A percentile compares a stretch with the other conserved stretches of the same genome.
phyloP scores from a whole-genome alignment of 2,113 vertebrate genomes.

The Apodemus speciosus region DNA sequence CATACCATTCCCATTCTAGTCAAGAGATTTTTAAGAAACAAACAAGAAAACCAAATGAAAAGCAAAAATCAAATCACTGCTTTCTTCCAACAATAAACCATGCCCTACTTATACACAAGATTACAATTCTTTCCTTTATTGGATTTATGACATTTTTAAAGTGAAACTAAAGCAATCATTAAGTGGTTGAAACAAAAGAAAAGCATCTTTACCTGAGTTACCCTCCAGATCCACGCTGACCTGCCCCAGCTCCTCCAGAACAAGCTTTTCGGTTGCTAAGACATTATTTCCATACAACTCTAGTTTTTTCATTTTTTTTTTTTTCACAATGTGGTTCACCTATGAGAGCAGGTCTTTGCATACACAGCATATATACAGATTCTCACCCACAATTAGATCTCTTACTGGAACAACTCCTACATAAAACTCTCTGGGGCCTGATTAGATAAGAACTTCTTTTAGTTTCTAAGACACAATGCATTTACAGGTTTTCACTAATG shows the following conservation, averaged over 20 bases:
- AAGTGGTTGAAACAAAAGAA: conserved; percentile 74
- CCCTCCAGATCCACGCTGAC: conserved; percentile 61
- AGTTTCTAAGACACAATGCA: conserved; percentile 46
- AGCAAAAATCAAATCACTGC: conserved; percentile 1
- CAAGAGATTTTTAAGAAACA: neutral
- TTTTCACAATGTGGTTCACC: neutral
- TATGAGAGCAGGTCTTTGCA: conserved; percentile 47
- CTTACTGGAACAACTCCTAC: neutral
- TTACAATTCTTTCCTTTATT: conserved; percentile 65
- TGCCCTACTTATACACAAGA: conserved; percentile 49
- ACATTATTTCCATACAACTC: conserved; percentile 26
- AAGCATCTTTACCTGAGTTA: conserved; percentile 78
- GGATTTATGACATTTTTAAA: conserved; percentile 59
- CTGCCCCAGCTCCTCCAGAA: conserved; percentile 52
- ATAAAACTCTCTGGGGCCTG: neutral
- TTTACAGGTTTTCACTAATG: conserved; percentile 47
- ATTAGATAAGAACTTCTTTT: conserved; percentile 32
- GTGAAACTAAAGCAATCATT: conserved; percentile 64
- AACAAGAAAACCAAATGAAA: neutral
- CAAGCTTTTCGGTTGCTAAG: conserved; percentile 20
- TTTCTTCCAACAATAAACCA: conserved; percentile 57
- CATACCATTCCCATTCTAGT: conserved; percentile 8
- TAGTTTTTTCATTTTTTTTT: neutral
- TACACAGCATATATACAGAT: conserved; percentile 52
- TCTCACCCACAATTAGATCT: conserved; percentile 22